Conservation (phyloP, 1,140 invertebrate genomes). For the Plectrocnemia conspersa region DNA sequence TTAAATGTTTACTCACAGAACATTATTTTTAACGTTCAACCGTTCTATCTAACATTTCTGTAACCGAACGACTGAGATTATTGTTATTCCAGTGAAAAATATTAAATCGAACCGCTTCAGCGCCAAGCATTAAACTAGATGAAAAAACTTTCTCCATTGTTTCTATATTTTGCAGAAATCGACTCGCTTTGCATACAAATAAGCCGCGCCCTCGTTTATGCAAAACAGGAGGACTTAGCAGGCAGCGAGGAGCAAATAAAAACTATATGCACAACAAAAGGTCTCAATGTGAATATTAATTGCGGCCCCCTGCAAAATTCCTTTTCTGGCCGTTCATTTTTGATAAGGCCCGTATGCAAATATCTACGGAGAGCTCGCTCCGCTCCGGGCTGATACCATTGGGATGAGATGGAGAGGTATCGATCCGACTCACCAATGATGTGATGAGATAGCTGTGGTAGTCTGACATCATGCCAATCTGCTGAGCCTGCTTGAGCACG, state of each 20-base stretch:
- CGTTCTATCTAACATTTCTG: too few species aligned
- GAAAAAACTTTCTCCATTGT: too few species aligned
- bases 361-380: neutral
- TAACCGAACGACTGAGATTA: too few species aligned
- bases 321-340: too few species aligned
- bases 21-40: too few species aligned
- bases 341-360: too few species aligned
- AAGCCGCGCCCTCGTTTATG: constrained; percentile 21
- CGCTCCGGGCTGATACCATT: neutral
- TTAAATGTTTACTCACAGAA: too few species aligned
- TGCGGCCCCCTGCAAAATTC: too few species aligned
- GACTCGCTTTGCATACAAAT: constrained; percentile 25
- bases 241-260: neutral
- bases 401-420: neutral
- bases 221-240: constrained; percentile 18
- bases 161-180: constrained; percentile 16
- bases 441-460: constrained; percentile 90
- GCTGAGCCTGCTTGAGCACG: constrained; percentile 86
- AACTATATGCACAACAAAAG: neutral
- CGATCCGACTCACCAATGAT: constrained; percentile 62
- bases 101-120: too few species aligned
- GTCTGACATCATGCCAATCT: constrained; percentile 93
- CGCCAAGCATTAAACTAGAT: too few species aligned
- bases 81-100: too few species aligned
- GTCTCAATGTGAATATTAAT: constrained; percentile 16